phyloP scores from a whole-genome alignment of 2,888 invertebrate species.

The Poecilus cupreus region DNA sequence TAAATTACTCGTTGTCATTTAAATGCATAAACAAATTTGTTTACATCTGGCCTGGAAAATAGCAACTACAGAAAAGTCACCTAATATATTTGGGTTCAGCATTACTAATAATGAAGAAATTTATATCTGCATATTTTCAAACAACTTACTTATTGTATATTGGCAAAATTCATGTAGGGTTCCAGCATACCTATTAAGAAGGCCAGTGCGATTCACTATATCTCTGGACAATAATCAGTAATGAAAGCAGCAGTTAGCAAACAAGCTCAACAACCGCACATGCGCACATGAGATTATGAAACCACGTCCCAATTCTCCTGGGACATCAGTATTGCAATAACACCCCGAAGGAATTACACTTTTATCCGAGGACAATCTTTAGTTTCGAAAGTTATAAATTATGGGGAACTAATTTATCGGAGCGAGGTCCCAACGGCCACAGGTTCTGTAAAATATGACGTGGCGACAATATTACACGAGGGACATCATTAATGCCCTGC shows the following conservation, averaged over 20 bases:
- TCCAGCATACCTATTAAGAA: too few species aligned
- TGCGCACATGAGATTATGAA: neutral
- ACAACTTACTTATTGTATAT: too few species aligned
- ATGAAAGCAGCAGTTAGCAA: neutral
- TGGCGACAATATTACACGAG: constrained; percentile 73
- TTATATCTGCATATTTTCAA: too few species aligned
- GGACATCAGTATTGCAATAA: constrained; percentile 24
- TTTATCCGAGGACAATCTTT: constrained; percentile 56
- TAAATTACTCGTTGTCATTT: too few species aligned
- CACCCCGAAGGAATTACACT: constrained; percentile 25
- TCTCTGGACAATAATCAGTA: neutral
- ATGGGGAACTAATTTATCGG: constrained; percentile 70
- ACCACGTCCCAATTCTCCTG: neutral
- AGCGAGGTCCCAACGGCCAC: constrained; percentile 65
- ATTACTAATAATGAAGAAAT: too few species aligned
- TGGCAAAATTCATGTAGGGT: too few species aligned
- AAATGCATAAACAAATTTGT: too few species aligned
- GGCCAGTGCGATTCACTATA: too few species aligned
- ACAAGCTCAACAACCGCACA: neutral
- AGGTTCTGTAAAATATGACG: constrained; percentile 72
- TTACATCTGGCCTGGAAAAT: too few species aligned
- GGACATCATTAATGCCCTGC: constrained; percentile 74
- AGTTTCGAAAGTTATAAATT: constrained; percentile 59
- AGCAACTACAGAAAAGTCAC: too few species aligned
- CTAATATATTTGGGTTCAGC: too few species aligned